Evolutionary conservation across 1,140 invertebrate genomes (phyloP).

Genomic region (Reticulitermes speratus): DNA sequence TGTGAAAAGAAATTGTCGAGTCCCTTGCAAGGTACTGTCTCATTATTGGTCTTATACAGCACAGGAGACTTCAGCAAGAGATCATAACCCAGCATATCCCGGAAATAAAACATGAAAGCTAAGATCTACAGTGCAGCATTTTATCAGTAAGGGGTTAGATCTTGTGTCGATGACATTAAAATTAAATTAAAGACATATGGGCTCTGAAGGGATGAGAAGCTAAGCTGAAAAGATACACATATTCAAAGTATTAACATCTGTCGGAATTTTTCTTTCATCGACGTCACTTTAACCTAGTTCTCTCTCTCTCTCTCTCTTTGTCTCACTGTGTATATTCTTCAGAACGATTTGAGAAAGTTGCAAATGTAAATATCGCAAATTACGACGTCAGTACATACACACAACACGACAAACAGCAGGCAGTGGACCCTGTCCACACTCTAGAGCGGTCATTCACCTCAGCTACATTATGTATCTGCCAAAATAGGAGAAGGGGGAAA

Average conservation of each 20-base stretch:
- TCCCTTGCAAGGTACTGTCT: too few relatives aligned
- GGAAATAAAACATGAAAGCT: too few relatives aligned
- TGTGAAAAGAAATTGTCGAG: too few relatives aligned
- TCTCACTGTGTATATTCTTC: neutral
- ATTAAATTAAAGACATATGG: too few relatives aligned
- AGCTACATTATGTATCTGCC: constrained; percentile 1
- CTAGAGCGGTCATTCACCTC: neutral
- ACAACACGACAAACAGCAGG: neutral
- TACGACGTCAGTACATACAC: neutral
- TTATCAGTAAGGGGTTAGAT: too few relatives aligned
- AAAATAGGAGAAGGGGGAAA: constrained; percentile 8
- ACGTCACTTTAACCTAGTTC: constrained; percentile 11
- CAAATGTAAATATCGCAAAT: constrained; percentile 8
- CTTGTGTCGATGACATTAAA: too few relatives aligned
- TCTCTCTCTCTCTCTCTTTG: neutral
- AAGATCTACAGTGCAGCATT: too few relatives aligned
- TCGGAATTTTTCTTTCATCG: neutral
- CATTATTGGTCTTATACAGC: too few relatives aligned
- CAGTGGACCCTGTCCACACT: neutral
- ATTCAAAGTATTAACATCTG: neutral
- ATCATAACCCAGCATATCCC: too few relatives aligned
- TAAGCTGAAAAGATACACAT: too few relatives aligned
- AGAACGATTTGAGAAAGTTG: constrained; percentile 10
- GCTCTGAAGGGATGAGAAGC: too few relatives aligned
- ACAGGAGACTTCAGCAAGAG: too few relatives aligned